phyloP scores from a whole-genome alignment of 2,113 vertebrate species.

The Formicarius rufipectus region DNA sequence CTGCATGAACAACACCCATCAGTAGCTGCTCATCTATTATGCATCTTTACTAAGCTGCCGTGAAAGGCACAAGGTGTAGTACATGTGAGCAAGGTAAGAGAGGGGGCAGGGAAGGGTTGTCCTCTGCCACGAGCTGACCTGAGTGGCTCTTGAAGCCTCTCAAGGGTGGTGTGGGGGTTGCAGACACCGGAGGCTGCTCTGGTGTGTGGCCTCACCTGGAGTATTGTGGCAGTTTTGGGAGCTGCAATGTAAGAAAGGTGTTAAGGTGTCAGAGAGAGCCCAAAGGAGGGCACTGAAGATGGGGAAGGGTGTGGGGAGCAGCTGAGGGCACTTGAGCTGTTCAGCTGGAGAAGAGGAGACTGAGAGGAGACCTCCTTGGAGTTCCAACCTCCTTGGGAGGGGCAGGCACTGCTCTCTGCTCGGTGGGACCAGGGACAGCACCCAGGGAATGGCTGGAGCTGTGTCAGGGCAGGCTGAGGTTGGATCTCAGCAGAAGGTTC shows the following conservation, averaged over 20 bases:
- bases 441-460: neutral
- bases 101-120: neutral
- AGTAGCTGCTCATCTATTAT: conserved; percentile 21
- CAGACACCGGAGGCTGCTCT: fast-evolving
- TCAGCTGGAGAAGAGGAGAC: neutral
- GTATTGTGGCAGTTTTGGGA: neutral
- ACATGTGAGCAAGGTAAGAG: neutral
- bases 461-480: neutral
- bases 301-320: neutral
- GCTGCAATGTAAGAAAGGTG: neutral
- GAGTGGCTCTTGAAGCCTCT: neutral
- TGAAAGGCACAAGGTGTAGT: neutral
- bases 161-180: neutral
- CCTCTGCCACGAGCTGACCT: neutral
- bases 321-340: neutral
- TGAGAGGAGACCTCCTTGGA: neutral
- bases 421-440: neutral
- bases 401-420: neutral
- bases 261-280: neutral
- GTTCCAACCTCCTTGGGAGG: neutral
- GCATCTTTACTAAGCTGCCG: conserved; percentile 16
- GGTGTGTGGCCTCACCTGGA: neutral
- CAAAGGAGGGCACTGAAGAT: neutral
- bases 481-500: neutral
- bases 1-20: neutral